Base-by-base conservation (phyloP, 2,888 invertebrate species). In the Drosophila tanythrix region DNA sequence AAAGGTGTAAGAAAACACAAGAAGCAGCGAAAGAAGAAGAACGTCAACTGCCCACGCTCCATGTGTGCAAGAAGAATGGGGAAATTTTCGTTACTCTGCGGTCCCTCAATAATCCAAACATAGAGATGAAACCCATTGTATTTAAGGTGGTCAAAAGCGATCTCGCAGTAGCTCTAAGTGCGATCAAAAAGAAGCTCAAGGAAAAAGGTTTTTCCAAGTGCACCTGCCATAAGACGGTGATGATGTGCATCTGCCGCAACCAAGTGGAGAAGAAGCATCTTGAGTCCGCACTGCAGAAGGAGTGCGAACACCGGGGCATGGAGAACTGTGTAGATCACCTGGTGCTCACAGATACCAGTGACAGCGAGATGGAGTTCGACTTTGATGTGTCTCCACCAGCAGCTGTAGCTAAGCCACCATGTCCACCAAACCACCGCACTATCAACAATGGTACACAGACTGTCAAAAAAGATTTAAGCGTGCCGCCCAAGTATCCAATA, bases 381-480 rank as follows among this genome's bases (percentile, higher is more conserved):
- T 95, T 96, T 27, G 95, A 96, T 80, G 95, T 96, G 64, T 95
- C 95, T 0, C 96, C 96, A 0, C 96, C 96, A 0, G 95, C 95
- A 52, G 96, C 95, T 0, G 94, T 95, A 60, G 94, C 95, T 40
- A 95, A 94, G 76, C 93, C 95, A 1, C 93, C 94, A 61, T 29
- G 8, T 25, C 94, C 31, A 93, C 93, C 93, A 52, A 91, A 92
- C 70, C 93, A 93, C 1, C 94, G 94, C 72, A 92, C 94, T 5
- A 62, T 82, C 2, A 95, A 95, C 76, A 94, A 94, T 1, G 94
- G 95, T 63, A 95, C 95, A 0, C 96, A 96, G 83, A 96, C 95
- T 73, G 86, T 91, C 35, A 92, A 93, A 11, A 93, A 93, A 1
- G 95, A 95, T 88, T 93, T 94, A 43, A 70, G 62, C 10, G 65